Evolutionary conservation across 2,113 vertebrate genomes (phyloP), one percentile per base, ranked within the genome.

Genomic region (Pampusana beccarii): DNA sequence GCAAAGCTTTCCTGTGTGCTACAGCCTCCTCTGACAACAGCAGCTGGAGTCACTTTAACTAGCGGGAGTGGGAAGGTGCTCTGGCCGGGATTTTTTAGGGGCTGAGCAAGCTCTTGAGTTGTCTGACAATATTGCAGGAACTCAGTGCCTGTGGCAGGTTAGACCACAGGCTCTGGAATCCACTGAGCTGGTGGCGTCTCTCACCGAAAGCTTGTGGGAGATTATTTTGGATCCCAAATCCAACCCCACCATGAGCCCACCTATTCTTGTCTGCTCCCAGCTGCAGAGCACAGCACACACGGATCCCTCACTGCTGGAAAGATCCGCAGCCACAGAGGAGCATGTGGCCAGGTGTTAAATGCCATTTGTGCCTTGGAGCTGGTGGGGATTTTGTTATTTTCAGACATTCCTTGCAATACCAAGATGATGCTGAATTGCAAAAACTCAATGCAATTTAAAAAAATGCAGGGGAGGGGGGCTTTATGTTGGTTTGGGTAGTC

Each of bases 401-500:
- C 51, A 67, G 53, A 53, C 8, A 60, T 51, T 34, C 44, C 4
- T 38, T 72, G 38, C 28, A 33, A 29, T 51, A 31, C 44, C 44
- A 79, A 80, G 84, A 69, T 73, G 23, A 17, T 72, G 28, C 44
- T 69, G n/a, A 81, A 61, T 38, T 84, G 9, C 23, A 93, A 70
- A 69, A 80, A 57, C 8, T 33, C 64, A 36, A 18, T 33, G 31
- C 5, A 91, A 75, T 48, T 61, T 3, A 5, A 17, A 28, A 56
- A 51, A 31, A 36, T 71, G 29, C 17, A 57, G n/a, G 31, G 4
- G 5, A 12, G 23, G 48, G 44, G 6, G 0, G 4, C 3, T 3
- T 0, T 72, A 9, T 71, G 6, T 33, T 65, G 16, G 2, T 18
- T 53, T 13, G 5, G 11, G 4, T 1, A 14, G 51, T 15, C 15